These are phyloP conservation scores for Apamea epomidion DNA, from an alignment of 2,888 invertebrate species.

Conservation along the genomic window DNA sequence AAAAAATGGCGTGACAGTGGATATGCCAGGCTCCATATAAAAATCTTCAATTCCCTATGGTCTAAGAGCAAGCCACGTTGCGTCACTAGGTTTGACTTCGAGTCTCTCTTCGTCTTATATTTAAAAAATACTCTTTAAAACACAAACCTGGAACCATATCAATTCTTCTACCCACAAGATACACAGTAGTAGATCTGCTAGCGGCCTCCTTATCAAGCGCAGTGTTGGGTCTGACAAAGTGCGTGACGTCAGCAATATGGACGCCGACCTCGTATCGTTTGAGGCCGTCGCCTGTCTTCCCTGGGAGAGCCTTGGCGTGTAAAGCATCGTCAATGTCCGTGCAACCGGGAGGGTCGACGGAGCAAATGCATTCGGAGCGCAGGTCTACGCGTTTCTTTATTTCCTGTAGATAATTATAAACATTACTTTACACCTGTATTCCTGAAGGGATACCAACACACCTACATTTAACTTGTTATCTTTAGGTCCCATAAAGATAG, in stretches of 20 bases:
- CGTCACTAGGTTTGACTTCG: too few relatives aligned
- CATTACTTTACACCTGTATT: not conserved
- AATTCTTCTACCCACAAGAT: conserved; percentile 97
- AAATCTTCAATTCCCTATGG: too few relatives aligned
- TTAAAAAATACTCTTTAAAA: too few relatives aligned
- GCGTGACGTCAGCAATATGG: conserved; percentile 99
- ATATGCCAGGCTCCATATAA: too few relatives aligned
- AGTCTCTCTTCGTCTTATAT: not conserved
- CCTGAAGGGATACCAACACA: not conserved
- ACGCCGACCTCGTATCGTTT: conserved; percentile 94
- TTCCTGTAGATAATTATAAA: conserved; percentile 89
- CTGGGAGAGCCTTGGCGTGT: conserved; percentile 94
- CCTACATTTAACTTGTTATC: not conserved
- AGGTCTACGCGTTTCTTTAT: conserved; percentile 95
- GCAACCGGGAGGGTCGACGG: conserved; percentile 99
- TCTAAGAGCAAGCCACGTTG: too few relatives aligned
- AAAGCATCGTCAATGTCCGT: conserved; percentile 99
- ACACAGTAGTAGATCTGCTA: conserved; percentile 98
- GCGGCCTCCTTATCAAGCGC: conserved; percentile 98
- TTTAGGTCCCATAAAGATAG: not conserved
- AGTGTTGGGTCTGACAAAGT: conserved; percentile 98
- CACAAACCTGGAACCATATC: conserved; percentile 94
- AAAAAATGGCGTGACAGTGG: too few relatives aligned
- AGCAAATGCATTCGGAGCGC: conserved; percentile 96
- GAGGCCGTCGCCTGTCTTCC: conserved; percentile 83